A percentile compares a stretch with the other conserved stretches of the same genome.
Conservation (phyloP, 2,888 invertebrate species). For the Eristalis arbustorum region DNA sequence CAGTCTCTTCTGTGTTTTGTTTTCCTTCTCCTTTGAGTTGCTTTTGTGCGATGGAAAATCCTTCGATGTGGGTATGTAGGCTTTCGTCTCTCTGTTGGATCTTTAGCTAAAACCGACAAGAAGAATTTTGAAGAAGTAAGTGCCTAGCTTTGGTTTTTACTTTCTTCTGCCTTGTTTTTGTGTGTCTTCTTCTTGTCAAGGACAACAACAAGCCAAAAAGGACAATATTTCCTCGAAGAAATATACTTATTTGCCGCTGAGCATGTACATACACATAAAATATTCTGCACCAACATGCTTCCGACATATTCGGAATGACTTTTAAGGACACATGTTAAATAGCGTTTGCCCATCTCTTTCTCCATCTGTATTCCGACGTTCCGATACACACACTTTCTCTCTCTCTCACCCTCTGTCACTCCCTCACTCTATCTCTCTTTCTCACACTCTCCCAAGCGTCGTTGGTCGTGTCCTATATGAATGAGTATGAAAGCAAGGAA, state of each 20-base stretch:
- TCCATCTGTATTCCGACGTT: constrained; percentile 5
- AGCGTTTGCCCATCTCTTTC: constrained; percentile 46
- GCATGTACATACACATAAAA: constrained; percentile 33
- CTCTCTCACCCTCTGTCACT: too few relatives aligned
- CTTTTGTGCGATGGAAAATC: neutral
- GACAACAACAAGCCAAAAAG: constrained; percentile 51
- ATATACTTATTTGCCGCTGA: constrained; percentile 8
- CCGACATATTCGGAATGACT: constrained; percentile 58
- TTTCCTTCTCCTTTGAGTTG: neutral
- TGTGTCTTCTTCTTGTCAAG: constrained; percentile 48
- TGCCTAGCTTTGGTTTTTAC: constrained; percentile 25
- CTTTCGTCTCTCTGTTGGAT: neutral
- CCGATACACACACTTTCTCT: neutral
- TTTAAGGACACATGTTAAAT: constrained; percentile 64
- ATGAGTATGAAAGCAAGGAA: constrained; percentile 17
- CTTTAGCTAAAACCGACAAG: neutral
- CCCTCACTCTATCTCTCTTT: too few relatives aligned
- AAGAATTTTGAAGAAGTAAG: constrained; percentile 45
- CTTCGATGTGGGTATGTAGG: neutral
- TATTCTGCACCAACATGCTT: constrained; percentile 50
- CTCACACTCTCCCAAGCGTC: too few relatives aligned
- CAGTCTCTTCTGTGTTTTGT: neutral
- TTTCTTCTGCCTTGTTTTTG: neutral
- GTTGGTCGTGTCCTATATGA: neutral
- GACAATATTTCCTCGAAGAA: constrained; percentile 9